These are phyloP conservation scores for Platyscapa corneri DNA, from an alignment of 1,140 invertebrate genomes.

Conservation along the genomic window DNA sequence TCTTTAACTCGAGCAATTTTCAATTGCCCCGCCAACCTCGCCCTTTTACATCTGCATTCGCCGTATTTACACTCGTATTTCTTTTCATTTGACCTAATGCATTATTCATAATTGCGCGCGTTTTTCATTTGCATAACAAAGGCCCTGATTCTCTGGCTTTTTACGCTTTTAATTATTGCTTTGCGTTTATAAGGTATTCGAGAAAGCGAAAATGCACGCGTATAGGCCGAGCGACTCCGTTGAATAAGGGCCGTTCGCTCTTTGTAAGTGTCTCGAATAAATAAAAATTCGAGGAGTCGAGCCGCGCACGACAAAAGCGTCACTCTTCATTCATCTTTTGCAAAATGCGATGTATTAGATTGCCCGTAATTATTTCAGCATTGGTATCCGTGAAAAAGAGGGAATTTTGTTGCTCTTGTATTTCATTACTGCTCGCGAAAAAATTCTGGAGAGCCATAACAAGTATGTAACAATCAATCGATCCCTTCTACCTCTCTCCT, in stretches of 20 bases:
- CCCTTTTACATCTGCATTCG: too few relatives aligned
- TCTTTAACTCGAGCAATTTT: too few relatives aligned
- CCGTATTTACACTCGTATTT: not conserved
- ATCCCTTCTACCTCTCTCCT: slow-evolving; percentile 26
- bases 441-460: slow-evolving; percentile 12
- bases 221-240: too few relatives aligned
- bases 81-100: not conserved
- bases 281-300: not conserved
- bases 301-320: not conserved
- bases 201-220: too few relatives aligned
- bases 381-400: not conserved
- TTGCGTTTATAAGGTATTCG: too few relatives aligned
- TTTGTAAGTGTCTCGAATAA: not conserved
- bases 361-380: not conserved
- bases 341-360: not conserved
- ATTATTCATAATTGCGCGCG: not conserved
- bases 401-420: not conserved
- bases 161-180: too few relatives aligned
- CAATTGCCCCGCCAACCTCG: too few relatives aligned
- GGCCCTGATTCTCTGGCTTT: too few relatives aligned
- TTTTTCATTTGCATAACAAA: too few relatives aligned
- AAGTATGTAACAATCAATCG: slow-evolving; percentile 41
- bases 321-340: not conserved
- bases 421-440: slow-evolving; percentile 1
- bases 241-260: too few relatives aligned